phyloP scores from a whole-genome alignment of 2,888 invertebrate genomes.

The Aspidiotus rigidus region DNA sequence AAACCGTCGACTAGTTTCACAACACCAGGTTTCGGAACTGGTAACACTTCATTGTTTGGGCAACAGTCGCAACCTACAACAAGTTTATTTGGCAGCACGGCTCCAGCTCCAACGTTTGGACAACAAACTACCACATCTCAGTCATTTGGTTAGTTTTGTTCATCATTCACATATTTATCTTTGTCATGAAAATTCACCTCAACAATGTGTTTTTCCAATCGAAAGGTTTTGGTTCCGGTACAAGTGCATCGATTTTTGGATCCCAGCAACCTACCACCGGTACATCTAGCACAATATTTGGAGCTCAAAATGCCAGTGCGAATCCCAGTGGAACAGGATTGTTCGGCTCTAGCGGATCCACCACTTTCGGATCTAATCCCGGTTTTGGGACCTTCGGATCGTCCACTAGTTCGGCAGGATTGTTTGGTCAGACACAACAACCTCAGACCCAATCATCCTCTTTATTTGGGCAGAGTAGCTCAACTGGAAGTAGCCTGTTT shows the following conservation, averaged over 20 bases:
- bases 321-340: conserved; percentile 48
- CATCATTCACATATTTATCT: not conserved
- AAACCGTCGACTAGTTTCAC: conserved; percentile 52
- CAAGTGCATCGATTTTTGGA: conserved; percentile 43
- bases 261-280: conserved; percentile 45
- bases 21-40: conserved; percentile 60
- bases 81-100: conserved; percentile 55
- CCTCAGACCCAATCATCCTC: conserved; percentile 44
- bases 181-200: not conserved
- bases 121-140: conserved; percentile 53
- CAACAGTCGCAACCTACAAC: conserved; percentile 42
- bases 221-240: conserved; percentile 25
- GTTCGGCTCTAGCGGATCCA: conserved; percentile 51
- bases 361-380: conserved; percentile 58
- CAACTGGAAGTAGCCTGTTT: conserved; percentile 38
- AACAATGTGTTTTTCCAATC: conserved; percentile 21
- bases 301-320: conserved; percentile 45
- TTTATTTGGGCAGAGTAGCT: conserved; percentile 47
- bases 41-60: conserved; percentile 41
- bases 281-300: conserved; percentile 42
- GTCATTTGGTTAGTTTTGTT: conserved; percentile 41
- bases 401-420: conserved; percentile 48
- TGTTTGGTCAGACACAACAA: conserved; percentile 54
- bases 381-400: conserved; percentile 44
- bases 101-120: conserved; percentile 56